Conservation (phyloP, 2,113 vertebrate species). For the Polypterus senegalus region DNA sequence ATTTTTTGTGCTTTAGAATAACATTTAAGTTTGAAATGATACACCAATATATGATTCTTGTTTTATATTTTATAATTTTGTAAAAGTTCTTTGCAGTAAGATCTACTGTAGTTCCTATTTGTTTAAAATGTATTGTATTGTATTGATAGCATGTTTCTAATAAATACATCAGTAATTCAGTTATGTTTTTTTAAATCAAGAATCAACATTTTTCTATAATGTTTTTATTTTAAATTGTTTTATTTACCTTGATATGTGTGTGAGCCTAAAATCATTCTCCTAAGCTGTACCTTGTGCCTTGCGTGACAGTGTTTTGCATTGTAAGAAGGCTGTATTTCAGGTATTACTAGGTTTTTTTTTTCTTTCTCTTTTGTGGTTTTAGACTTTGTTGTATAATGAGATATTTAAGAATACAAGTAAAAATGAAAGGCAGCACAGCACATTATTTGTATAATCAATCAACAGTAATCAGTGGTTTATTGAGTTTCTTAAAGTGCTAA, state of each 20-base stretch:
- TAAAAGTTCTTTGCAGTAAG: too few species aligned
- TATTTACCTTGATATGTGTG: constrained; percentile 32
- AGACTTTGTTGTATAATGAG: constrained; percentile 21
- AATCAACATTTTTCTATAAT: neutral
- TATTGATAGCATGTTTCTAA: too few species aligned
- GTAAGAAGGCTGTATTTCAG: constrained; percentile 46
- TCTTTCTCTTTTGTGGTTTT: constrained; percentile 20
- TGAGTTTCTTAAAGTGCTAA: neutral
- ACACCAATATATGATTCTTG: too few species aligned
- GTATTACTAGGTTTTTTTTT: constrained; percentile 53
- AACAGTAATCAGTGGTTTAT: neutral
- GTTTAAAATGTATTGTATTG: too few species aligned
- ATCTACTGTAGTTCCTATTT: too few species aligned
- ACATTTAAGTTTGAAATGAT: too few species aligned
- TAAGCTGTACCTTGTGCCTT: constrained; percentile 49
- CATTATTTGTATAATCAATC: too few species aligned
- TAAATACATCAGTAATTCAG: too few species aligned
- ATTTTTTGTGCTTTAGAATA: too few species aligned
- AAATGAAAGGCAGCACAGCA: constrained; percentile 22
- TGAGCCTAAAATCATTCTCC: constrained; percentile 35
- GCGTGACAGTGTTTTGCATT: constrained; percentile 51
- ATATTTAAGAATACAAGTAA: neutral
- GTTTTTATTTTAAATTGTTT: constrained; percentile 19
- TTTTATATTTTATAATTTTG: too few species aligned
- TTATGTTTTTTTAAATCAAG: too few species aligned